Conservation (phyloP, 2,113 vertebrate genomes). For the Ciconia maguari region DNA sequence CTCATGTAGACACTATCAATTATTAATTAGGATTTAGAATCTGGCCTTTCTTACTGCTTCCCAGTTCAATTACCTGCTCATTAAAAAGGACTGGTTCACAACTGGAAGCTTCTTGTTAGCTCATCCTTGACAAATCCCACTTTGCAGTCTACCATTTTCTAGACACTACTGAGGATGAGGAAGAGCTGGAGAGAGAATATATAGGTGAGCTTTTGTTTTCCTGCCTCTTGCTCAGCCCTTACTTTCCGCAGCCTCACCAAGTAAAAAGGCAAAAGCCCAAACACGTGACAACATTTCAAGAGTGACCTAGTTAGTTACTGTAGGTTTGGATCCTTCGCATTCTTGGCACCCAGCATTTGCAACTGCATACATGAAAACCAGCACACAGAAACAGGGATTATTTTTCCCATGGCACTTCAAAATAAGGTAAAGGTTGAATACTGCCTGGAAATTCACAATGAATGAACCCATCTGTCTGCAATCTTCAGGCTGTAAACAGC, state of each 20-base stretch:
- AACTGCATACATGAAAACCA: conserved; percentile 5
- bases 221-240: background rate
- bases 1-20: background rate
- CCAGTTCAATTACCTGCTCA: background rate
- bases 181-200: background rate
- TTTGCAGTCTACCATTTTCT: background rate
- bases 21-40: background rate
- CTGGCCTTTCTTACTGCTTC: background rate
- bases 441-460: background rate
- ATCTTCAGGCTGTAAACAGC: background rate
- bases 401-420: background rate
- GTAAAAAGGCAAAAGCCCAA: background rate
- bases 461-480: conserved; percentile 34
- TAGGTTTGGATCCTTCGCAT: background rate
- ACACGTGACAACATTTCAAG: background rate
- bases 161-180: background rate
- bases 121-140: background rate
- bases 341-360: conserved; percentile 5
- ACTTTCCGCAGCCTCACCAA: background rate
- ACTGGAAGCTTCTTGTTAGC: background rate
- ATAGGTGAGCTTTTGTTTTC: background rate
- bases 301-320: background rate
- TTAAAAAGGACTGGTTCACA: background rate
- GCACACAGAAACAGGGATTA: background rate
- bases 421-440: conserved; percentile 19